Evolutionary conservation across 2,888 invertebrate species (phyloP).

Genomic region (Drosophila paracracens): DNA sequence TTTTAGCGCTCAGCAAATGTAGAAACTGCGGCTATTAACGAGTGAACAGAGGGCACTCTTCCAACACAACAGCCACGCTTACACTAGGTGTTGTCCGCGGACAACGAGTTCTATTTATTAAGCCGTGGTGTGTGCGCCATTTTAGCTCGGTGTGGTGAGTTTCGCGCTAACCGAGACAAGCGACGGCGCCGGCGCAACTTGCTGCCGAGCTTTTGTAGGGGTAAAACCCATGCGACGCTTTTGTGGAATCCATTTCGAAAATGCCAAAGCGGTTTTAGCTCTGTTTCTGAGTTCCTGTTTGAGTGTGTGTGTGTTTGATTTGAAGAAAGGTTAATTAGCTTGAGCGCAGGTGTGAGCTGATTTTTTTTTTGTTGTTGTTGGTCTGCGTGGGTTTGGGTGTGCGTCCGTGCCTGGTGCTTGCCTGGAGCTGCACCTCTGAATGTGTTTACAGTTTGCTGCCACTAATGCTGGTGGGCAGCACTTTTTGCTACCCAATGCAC

Average conservation of each 20-base stretch:
- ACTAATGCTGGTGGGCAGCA: slow-evolving; percentile 34
- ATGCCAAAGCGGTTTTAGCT: slow-evolving; percentile 60
- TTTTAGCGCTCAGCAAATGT: slow-evolving; percentile 56
- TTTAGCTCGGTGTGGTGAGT: slow-evolving; percentile 78
- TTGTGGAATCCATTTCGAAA: slow-evolving; percentile 69
- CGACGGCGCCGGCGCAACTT: slow-evolving; percentile 50
- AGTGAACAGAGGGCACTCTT: slow-evolving; percentile 80
- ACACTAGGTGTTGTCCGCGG: slow-evolving; percentile 85
- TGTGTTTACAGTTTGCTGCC: slow-evolving; percentile 16
- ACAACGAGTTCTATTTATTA: slow-evolving; percentile 86
- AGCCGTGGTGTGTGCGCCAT: slow-evolving; percentile 79
- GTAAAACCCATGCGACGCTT: slow-evolving; percentile 30
- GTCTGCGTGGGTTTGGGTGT: slow-evolving; percentile 14
- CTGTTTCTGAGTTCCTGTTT: slow-evolving; percentile 9
- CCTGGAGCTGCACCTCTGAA: slow-evolving; percentile 54
- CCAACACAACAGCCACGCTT: slow-evolving; percentile 85
- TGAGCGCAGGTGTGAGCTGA: slow-evolving; percentile 56
- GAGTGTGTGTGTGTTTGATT: slow-evolving; percentile 24
- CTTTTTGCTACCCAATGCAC: slow-evolving; percentile 17
- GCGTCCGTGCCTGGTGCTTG: slow-evolving; percentile 18
- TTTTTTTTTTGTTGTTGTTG: slow-evolving; percentile 10
- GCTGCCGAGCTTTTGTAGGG: slow-evolving; percentile 61
- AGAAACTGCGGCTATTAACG: slow-evolving; percentile 66
- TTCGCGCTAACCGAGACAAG: slow-evolving; percentile 27
- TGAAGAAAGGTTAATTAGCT: slow-evolving; percentile 76